Evolutionary conservation across 2,888 invertebrate genomes (phyloP).

Genomic region (Pteria penguin): DNA sequence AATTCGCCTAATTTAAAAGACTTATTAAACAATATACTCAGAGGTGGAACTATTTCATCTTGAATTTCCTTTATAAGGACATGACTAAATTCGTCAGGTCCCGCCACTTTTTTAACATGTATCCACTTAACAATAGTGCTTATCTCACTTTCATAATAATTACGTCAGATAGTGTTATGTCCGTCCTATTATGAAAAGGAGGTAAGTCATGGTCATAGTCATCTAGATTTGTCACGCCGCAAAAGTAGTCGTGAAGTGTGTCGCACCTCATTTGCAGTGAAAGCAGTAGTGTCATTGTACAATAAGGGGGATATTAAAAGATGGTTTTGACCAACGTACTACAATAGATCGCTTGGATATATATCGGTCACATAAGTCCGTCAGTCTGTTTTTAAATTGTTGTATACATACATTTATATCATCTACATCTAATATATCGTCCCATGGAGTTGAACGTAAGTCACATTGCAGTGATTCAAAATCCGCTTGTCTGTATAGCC

Average conservation of each 20-base stretch:
- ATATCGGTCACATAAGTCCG: no score
- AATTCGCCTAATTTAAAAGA: slow-evolving; percentile 23
- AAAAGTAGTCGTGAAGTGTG: slow-evolving; percentile 24
- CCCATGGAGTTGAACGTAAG: neutral
- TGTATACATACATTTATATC: neutral
- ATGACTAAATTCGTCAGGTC: slow-evolving; percentile 32
- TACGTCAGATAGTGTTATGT: neutral
- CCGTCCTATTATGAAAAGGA: neutral
- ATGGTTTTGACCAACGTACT: no score
- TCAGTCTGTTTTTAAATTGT: no score
- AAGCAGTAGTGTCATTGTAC: slow-evolving; percentile 3
- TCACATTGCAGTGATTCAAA: neutral
- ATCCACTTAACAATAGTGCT: slow-evolving; percentile 15
- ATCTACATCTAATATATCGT: neutral
- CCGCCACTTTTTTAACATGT: slow-evolving; percentile 26
- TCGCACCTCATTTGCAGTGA: slow-evolving; percentile 30
- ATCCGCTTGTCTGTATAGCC: neutral
- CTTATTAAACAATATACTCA: slow-evolving; percentile 30
- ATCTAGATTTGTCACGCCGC: slow-evolving; percentile 13
- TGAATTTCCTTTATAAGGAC: slow-evolving; percentile 16
- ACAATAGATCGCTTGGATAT: neutral
- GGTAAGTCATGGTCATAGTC: neutral
- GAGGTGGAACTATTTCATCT: slow-evolving; percentile 9
- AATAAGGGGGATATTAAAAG: slow-evolving; percentile 19
- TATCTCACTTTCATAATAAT: slow-evolving; percentile 14